Base-by-base conservation (phyloP, 2,888 invertebrate genomes). In the Lasioglossum pauxillum region DNA sequence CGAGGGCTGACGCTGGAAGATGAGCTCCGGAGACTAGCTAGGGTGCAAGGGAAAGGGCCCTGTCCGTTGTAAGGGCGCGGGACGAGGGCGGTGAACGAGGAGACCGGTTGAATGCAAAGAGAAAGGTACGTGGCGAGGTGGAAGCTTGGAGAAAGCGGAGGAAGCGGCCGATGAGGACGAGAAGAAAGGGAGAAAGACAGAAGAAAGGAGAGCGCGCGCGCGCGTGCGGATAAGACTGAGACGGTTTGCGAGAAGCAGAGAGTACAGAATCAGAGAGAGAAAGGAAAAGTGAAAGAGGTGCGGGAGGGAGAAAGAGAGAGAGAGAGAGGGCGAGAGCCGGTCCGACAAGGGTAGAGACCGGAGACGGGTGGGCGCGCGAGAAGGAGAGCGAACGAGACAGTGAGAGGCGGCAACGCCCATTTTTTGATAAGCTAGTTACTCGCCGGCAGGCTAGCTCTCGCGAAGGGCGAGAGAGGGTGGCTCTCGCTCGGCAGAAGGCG, bases 391-490 rank as follows among this genome's bases (percentile, higher is more conserved):
- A 94, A 88, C 89, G 93, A 91, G 92, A 92, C 90, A 91, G 93
- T 93, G 92, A 92, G 90, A 93, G 93, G 93, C 91, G 95, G 95
- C 95, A 95, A 95, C 95, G 95, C 95, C 95, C 95, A 95, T 95
- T 95, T 95, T 95, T 95, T 95, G 95, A 95, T 95, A 95, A 95
- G 95, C 95, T 95, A 95, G 95, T 95, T 95, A 95, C 95, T 93
- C 94, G 92, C 94, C 94, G 92, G 93, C 93, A 93, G 93, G 93
- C 92, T 91, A 91, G 87, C 87, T 91, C 86, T 88, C 87, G 89
- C 90, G 92, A 91, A 89, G 87, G 90, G 90, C 87, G 82, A 86
- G 84, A 89, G 88, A 89, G 88, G 89, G 90, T 90, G 85, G 89
- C 82, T 80, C 82, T 80, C 78, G 89, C 80, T 80, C 78, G 88